Evolutionary conservation across 2,797 vertebrate species (phyloP), one percentile per base, ranked within the genome.

Genomic region (Chromobotia macracanthus): DNA sequence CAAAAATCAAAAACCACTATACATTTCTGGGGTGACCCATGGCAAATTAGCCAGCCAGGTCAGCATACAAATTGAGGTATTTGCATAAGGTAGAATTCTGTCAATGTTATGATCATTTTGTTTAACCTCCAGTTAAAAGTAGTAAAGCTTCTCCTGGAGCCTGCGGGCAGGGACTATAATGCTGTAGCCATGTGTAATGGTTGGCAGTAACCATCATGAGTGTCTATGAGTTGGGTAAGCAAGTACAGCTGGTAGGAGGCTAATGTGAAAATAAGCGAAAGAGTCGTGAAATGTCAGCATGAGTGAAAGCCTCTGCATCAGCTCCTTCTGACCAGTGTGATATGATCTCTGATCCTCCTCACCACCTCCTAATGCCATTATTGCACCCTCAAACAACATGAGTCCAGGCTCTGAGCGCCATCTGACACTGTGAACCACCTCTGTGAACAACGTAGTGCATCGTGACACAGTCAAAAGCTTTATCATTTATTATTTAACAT

Each of bases 221-320:
- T 16, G 41, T 68, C 75, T 88, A 86, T 87, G 87, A 87, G 84
- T 81, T 53, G 81, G 77, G 58, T 79, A 69, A 83, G 82, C 65
- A 31, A 67, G 63, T 64, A 46, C 50, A 80, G 55, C 64, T 65
- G 15, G 65, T 80, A 82, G 77, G 83, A 80, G 80, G 72, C 81
- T 19, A 86, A 84, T 64, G 84, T 83, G 81, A 78, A 12, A 78
- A 86, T 82, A 44, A 73, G 56, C 28, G 72, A 75, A 82, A 8
- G 63, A 88, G 86, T 92, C 68, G 74, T 89, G 87, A 92, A 89
- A 90, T 90, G 82, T 89, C 84, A 90, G 84, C 87, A 73, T 65
- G n/a, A 51, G 84, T 87, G 81, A 87, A 68, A 70, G 50, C 13
- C 9, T 68, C 35, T 63, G 58, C 64, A 77, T 74, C 64, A 51